Evolutionary conservation across 2,888 invertebrate genomes (phyloP).

Genomic region (Baccha elongata): DNA sequence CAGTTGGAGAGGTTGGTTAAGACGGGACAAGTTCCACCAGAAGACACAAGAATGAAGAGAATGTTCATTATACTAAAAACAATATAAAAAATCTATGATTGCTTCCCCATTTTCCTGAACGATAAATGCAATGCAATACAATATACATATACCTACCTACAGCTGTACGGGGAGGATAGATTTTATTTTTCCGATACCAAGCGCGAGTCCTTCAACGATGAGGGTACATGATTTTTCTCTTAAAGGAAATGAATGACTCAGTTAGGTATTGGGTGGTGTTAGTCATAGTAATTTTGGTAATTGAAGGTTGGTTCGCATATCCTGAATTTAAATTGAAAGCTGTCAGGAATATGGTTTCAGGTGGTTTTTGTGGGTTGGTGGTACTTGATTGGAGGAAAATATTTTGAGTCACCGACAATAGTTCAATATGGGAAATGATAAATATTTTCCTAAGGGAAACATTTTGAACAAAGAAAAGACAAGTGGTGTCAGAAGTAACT

Average conservation of each 20-base stretch:
- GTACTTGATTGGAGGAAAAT: constrained; percentile 1
- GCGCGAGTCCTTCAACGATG: constrained; percentile 13
- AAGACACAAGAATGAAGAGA: too few species aligned
- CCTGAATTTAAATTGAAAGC: neutral
- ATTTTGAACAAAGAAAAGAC: too few species aligned
- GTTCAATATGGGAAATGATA: constrained; percentile 7
- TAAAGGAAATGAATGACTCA: constrained; percentile 63
- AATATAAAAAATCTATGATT: too few species aligned
- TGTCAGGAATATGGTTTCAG: constrained; percentile 33
- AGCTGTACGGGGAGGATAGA: too few species aligned
- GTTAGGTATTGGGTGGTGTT: constrained; percentile 69
- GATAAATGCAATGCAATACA: too few species aligned
- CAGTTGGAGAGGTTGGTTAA: too few species aligned
- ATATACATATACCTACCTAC: too few species aligned
- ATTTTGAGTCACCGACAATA: constrained; percentile 60
- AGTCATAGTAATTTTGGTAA: constrained; percentile 71
- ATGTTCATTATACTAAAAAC: too few species aligned
- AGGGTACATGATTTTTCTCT: constrained; percentile 33
- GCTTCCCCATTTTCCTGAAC: too few species aligned
- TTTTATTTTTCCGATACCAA: constrained; percentile 8
- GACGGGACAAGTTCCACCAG: too few species aligned
- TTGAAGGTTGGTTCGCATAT: constrained; percentile 41
- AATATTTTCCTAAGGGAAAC: neutral
- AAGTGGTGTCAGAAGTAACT: too few species aligned
- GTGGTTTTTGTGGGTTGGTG: constrained; percentile 38